Conservation (phyloP, 2,797 vertebrate species). For the Tolypeutes matacus region DNA sequence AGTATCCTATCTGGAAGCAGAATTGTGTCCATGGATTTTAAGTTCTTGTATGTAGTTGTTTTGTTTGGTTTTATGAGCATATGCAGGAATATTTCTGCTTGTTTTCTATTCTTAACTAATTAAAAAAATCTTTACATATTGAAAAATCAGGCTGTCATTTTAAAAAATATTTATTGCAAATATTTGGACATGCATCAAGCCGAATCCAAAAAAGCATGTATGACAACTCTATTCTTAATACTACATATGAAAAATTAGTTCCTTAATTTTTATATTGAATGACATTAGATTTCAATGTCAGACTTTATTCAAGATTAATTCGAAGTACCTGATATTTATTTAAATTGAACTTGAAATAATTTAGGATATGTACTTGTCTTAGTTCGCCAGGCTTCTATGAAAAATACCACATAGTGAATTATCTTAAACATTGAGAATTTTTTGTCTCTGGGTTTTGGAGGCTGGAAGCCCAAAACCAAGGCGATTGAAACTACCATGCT, state of each 20-base stretch:
- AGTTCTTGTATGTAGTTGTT: neutral
- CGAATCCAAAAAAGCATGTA: constrained; percentile 25
- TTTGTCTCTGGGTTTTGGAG: too few relatives aligned
- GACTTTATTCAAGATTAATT: neutral
- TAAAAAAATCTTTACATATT: neutral
- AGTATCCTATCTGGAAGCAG: neutral
- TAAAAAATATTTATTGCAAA: neutral
- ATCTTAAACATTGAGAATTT: too few relatives aligned
- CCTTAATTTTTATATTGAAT: constrained; percentile 4
- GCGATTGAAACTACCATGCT: too few relatives aligned
- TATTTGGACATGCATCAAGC: constrained; percentile 4
- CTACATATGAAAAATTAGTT: neutral
- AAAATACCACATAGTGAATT: too few relatives aligned
- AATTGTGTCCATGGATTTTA: neutral
- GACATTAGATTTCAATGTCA: neutral
- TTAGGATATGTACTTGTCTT: neutral
- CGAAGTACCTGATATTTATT: neutral
- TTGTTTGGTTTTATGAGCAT: neutral
- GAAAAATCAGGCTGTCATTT: neutral
- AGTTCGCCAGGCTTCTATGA: too few relatives aligned
- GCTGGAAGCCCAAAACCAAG: too few relatives aligned
- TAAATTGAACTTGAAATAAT: neutral
- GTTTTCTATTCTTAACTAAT: neutral
- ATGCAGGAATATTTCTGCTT: neutral
- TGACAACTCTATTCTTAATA: neutral